Base-by-base conservation (phyloP, 2,797 vertebrate genomes). In the Tauraco hartlaubi region DNA sequence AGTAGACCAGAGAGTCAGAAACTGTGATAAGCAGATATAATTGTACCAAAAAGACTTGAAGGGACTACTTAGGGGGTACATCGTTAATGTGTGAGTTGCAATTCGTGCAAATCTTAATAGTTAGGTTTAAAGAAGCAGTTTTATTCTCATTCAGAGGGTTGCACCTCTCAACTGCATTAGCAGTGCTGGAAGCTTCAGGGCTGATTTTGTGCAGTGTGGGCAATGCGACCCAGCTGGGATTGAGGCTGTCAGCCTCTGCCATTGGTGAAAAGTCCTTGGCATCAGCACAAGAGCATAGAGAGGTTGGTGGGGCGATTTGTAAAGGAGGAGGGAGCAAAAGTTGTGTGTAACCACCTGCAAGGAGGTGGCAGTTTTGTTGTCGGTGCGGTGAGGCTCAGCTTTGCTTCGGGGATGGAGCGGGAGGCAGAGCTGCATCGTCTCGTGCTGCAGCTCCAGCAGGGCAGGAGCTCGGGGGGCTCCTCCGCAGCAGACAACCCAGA, bases 401-500 rank as follows among this genome's bases (percentile, higher is more conserved):
- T 33, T 46, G 23, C 26, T 39, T 28, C 0, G 1, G 75, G 55
- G 58, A 29, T 4, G 3, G 49, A 5, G 6, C 2, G 52, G 55
- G 43, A 62, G 31, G 15, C 64, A 43, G 56, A 46, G 46, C n/a
- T 41, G 6, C 23, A 5, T 10, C 6, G 1, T 41, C 55, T 26
- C 33, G 2, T 7, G 9, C 33, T 4, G 2, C 72, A 11, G 6
- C 12, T 15, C 16, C 5, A 1, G 48, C 43, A 14, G 37, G 55
- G 46, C 26, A 25, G 49, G 33, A 63, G 29, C 69, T 74, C 20
- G 0, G 2, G 17, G 9, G 12, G 14, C 44, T 81, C 25, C n/a
- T n/a, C 31, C 2, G 0, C 18, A 41, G 17, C 37, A 29, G 43
- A 19, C 6, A 25, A 54, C 46, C 23, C 6, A 0, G 26, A n/a